These are phyloP conservation scores for Drosophila hamatofila DNA, from an alignment of 2,888 invertebrate species.

Conservation along the genomic window DNA sequence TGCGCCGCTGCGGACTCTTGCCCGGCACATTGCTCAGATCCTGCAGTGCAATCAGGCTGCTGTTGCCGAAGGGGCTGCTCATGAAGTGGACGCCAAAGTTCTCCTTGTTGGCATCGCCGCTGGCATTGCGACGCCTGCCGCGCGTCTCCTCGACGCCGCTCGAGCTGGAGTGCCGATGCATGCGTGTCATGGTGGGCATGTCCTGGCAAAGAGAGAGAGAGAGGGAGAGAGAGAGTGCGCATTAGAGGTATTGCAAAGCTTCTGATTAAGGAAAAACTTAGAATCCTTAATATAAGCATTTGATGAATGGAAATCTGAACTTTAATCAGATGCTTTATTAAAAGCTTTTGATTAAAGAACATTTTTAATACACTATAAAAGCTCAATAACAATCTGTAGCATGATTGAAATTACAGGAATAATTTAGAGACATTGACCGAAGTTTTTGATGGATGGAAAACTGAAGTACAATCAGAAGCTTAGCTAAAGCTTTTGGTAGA, in stretches of 20 bases:
- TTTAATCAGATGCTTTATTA: background rate
- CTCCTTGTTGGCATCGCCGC: constrained; percentile 83
- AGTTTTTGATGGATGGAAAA: too few relatives aligned
- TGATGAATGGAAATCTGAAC: background rate
- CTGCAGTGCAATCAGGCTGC: constrained; percentile 81
- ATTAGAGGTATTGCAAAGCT: background rate
- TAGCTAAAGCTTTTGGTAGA: too few relatives aligned
- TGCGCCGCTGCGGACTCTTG: constrained; percentile 79
- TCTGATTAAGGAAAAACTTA: background rate
- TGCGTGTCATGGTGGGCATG: constrained; percentile 83
- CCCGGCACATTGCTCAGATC: constrained; percentile 83
- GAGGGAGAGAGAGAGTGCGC: background rate
- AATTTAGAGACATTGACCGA: too few relatives aligned
- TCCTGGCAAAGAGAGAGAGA: constrained; percentile 37
- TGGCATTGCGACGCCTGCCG: constrained; percentile 60
- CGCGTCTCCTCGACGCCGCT: constrained; percentile 66
- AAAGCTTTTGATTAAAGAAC: background rate
- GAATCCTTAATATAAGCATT: too few relatives aligned
- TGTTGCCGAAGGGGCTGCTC: constrained; percentile 81
- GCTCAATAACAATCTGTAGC: background rate
- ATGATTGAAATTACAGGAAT: too few relatives aligned
- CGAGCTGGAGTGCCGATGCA: constrained; percentile 83
- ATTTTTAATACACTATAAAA: background rate
- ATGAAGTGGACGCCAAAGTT: constrained; percentile 83
- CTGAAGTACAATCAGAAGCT: too few relatives aligned